phyloP scores from a whole-genome alignment of 2,113 vertebrate genomes.

The Potamarius usumacintae region DNA sequence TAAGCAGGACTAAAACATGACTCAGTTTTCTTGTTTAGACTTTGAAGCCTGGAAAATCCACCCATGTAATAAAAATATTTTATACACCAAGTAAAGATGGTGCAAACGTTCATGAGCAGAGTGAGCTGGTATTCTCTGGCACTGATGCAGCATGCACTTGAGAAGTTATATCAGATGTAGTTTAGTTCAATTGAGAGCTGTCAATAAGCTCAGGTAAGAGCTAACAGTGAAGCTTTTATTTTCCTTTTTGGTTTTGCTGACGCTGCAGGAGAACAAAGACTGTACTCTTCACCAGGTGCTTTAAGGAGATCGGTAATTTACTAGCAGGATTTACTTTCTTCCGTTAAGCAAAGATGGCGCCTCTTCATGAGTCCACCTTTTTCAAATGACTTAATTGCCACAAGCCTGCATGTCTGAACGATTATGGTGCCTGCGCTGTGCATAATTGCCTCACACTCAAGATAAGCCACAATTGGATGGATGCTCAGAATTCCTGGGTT shows the following conservation, averaged over 20 bases:
- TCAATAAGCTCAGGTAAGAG: constrained; percentile 31
- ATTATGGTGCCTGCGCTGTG: constrained; percentile 36
- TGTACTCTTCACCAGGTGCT: constrained; percentile 49
- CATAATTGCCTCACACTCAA: constrained; percentile 44
- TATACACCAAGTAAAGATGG: not conserved
- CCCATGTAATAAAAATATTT: not conserved
- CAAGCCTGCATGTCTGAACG: constrained; percentile 23
- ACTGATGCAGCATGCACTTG: constrained; percentile 18
- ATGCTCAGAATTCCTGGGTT: constrained; percentile 66
- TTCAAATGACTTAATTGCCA: constrained; percentile 7
- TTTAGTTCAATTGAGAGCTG: constrained; percentile 41
- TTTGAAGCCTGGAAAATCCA: constrained; percentile 27
- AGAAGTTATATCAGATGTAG: constrained; percentile 44
- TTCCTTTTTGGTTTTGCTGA: constrained; percentile 24
- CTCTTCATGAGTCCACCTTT: not conserved
- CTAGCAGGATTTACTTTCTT: constrained; percentile 18
- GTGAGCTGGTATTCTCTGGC: constrained; percentile 14
- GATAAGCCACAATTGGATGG: constrained; percentile 57
- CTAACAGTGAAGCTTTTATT: constrained; percentile 21
- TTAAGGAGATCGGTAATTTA: constrained; percentile 32
- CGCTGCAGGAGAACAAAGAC: constrained; percentile 43
- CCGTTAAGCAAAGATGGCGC: not conserved
- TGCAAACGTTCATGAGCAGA: not conserved
- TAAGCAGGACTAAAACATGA: constrained; percentile 35
- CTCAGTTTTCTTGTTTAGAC: constrained; percentile 19